phyloP scores from a whole-genome alignment of 1,140 invertebrate species.

The Diabrotica undecimpunctata region DNA sequence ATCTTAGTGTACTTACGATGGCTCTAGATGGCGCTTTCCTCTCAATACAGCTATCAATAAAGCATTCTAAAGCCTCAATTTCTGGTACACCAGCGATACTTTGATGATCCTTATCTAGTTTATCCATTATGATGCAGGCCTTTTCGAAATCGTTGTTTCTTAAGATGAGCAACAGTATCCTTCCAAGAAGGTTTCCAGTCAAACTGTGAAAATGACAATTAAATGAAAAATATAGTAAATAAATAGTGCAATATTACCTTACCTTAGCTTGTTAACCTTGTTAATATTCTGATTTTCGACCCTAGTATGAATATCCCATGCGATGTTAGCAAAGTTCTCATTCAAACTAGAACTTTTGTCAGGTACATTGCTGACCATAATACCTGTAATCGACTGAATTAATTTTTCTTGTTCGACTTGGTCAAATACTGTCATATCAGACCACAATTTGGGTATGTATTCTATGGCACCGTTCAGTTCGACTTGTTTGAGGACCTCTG shows the following conservation, averaged over 20 bases:
- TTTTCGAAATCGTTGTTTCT: constrained; percentile 51
- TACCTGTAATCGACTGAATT: constrained; percentile 53
- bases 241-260: constrained; percentile 16
- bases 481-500: constrained; percentile 59
- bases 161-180: constrained; percentile 52
- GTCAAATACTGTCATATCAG: constrained; percentile 71
- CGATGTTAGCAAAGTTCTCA: constrained; percentile 52
- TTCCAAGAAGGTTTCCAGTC: constrained; percentile 57
- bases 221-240: constrained; percentile 5
- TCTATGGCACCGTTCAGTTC: constrained; percentile 58
- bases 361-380: constrained; percentile 57
- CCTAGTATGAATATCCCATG: constrained; percentile 53
- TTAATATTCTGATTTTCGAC: constrained; percentile 47
- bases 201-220: constrained; percentile 46
- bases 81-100: constrained; percentile 54
- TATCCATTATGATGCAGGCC: constrained; percentile 50
- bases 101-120: constrained; percentile 51
- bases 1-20: constrained; percentile 44
- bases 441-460: constrained; percentile 71
- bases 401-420: constrained; percentile 55
- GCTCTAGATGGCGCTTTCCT: constrained; percentile 51
- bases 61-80: constrained; percentile 49
- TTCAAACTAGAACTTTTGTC: constrained; percentile 40
- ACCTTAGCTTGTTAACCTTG: constrained; percentile 38
- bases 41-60: constrained; percentile 50